These are phyloP conservation scores for Machimus rusticus DNA, from an alignment of 2,888 invertebrate species.

Conservation along the genomic window DNA sequence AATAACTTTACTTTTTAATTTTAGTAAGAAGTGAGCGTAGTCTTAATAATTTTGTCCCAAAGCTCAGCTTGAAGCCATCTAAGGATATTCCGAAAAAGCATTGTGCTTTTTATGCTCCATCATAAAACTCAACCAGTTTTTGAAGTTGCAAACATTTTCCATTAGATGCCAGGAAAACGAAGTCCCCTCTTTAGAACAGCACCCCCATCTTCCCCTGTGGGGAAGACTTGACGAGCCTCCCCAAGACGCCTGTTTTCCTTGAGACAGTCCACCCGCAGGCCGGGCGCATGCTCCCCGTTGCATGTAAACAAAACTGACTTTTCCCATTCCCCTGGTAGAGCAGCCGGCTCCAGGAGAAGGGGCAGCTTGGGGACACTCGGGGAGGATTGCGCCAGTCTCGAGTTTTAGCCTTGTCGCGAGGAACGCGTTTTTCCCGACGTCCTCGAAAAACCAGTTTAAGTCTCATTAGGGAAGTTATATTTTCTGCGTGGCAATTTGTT, in stretches of 20 bases:
- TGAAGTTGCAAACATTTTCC: not conserved
- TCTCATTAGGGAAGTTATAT: not conserved
- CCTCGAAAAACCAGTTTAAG: not conserved
- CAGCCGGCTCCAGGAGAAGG: constrained; percentile 1
- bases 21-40: too few species aligned
- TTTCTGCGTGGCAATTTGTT: not conserved
- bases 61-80: too few species aligned
- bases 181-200: not conserved
- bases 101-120: not conserved
- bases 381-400: constrained; percentile 31
- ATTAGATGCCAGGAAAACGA: not conserved
- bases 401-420: constrained; percentile 1
- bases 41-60: too few species aligned
- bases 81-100: not conserved
- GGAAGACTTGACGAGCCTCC: not conserved
- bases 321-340: not conserved
- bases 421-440: not conserved
- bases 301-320: constrained; percentile 37
- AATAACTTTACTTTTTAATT: too few species aligned
- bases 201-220: not conserved
- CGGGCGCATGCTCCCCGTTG: not conserved
- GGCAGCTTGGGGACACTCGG: not conserved
- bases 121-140: not conserved
- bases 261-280: not conserved
- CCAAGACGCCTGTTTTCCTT: not conserved